phyloP scores from a whole-genome alignment of 2,797 vertebrate species.

The Microcaecilia unicolor region DNA sequence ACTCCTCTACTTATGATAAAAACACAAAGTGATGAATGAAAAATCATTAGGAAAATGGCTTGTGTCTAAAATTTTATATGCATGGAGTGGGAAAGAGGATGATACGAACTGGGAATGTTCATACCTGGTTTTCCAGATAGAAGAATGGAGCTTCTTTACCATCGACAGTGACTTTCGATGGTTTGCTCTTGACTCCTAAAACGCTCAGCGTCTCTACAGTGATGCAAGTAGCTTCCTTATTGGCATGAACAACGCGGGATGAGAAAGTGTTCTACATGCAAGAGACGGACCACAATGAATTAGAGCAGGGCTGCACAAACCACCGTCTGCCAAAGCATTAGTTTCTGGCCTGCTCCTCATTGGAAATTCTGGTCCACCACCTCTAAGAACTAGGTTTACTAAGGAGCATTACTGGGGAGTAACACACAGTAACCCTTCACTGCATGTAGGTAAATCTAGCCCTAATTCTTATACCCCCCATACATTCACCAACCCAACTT shows the following conservation, averaged over 20 bases:
- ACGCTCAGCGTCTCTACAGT: conserved; percentile 53
- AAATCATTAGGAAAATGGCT: too few relatives aligned
- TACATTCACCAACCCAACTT: too few relatives aligned
- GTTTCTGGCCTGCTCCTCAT: too few relatives aligned
- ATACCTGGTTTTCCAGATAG: conserved; percentile 66
- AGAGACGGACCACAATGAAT: too few relatives aligned
- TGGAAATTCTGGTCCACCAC: too few relatives aligned
- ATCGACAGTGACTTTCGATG: conserved; percentile 62
- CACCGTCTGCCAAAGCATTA: fast-evolving
- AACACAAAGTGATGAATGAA: too few relatives aligned
- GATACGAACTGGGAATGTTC: fast-evolving
- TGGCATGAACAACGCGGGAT: conserved; percentile 58
- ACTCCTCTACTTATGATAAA: too few relatives aligned
- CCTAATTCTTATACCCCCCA: too few relatives aligned
- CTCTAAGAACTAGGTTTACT: too few relatives aligned
- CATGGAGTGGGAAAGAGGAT: neutral
- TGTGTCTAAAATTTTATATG: neutral
- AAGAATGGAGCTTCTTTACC: conserved; percentile 56
- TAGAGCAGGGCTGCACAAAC: neutral
- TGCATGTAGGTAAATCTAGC: too few relatives aligned
- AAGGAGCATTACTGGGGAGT: too few relatives aligned
- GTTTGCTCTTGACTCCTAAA: conserved; percentile 60
- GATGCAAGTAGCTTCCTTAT: conserved; percentile 51
- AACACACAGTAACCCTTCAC: too few relatives aligned
- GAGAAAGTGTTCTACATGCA: conserved; percentile 57